Evolutionary conservation across 1,140 invertebrate species (phyloP).

Genomic region (Drosophila ficusphila): DNA sequence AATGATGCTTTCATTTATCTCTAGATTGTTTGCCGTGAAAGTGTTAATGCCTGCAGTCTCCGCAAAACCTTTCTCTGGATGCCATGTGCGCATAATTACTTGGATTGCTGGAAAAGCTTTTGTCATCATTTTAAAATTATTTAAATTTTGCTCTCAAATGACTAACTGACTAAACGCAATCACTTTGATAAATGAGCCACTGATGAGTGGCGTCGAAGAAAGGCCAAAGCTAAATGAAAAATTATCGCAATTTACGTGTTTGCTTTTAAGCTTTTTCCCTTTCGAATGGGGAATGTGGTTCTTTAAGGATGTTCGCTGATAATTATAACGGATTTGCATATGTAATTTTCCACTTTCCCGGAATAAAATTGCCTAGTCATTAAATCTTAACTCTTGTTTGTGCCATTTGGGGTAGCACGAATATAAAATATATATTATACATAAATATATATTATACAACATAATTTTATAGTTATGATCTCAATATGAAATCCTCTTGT

Average conservation of each 20-base stretch:
- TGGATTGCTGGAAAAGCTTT: slow-evolving; percentile 45
- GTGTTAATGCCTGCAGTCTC: slow-evolving; percentile 31
- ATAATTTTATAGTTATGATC: too few species aligned
- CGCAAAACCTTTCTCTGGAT: slow-evolving; percentile 16
- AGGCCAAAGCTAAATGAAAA: slow-evolving; percentile 21
- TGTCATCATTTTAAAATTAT: slow-evolving; percentile 64
- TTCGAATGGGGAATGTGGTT: not conserved
- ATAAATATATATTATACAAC: too few species aligned
- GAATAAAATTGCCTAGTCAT: not conserved
- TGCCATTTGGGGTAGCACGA: not conserved
- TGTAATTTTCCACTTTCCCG: slow-evolving; percentile 17
- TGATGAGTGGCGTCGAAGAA: slow-evolving; percentile 9
- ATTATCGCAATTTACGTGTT: slow-evolving; percentile 29
- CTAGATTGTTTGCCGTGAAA: slow-evolving; percentile 19
- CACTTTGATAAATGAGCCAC: slow-evolving; percentile 43
- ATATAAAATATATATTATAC: not conserved
- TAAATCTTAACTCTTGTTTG: not conserved
- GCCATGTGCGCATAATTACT: slow-evolving; percentile 58
- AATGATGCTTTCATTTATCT: slow-evolving; percentile 59
- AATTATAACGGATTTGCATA: slow-evolving; percentile 41
- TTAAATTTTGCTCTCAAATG: slow-evolving; percentile 46
- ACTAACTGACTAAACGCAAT: slow-evolving; percentile 21
- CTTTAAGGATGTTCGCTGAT: not conserved
- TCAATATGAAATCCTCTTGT: too few species aligned
- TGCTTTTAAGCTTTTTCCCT: slow-evolving; percentile 16